Percentiles rank a stretch among this genome's conserved stretches.
Conservation (phyloP, 1,140 invertebrate species). For the Stegodyphus mimosarum region DNA sequence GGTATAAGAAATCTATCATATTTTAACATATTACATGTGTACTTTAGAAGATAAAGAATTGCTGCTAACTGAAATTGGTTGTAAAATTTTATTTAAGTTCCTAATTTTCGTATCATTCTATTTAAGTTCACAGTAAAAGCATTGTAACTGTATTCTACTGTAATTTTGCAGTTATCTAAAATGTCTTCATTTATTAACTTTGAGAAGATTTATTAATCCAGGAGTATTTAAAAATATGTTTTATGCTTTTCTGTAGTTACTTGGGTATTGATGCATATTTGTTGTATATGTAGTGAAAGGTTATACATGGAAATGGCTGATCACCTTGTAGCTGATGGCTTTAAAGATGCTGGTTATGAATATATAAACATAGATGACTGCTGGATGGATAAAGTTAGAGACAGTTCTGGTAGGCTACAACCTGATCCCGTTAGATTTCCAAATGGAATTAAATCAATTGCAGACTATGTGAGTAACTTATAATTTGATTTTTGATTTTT, state of each 20-base stretch:
- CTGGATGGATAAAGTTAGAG: slow-evolving; percentile 87
- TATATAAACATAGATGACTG: slow-evolving; percentile 97
- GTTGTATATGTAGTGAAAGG: slow-evolving; percentile 78
- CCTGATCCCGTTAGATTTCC: slow-evolving; percentile 90
- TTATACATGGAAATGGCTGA: slow-evolving; percentile 94
- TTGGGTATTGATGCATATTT: too few relatives aligned
- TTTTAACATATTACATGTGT: too few relatives aligned
- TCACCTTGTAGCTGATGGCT: slow-evolving; percentile 87
- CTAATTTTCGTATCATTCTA: background rate
- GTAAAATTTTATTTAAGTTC: too few relatives aligned
- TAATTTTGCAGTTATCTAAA: too few relatives aligned
- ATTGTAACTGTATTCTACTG: too few relatives aligned
- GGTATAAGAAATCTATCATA: too few relatives aligned
- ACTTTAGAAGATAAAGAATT: too few relatives aligned
- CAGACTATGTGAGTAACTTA: slow-evolving; percentile 85
- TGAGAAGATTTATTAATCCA: background rate
- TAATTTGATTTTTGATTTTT: background rate
- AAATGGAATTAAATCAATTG: slow-evolving; percentile 87
- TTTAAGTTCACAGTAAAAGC: too few relatives aligned
- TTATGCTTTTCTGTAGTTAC: background rate
- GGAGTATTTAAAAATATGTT: background rate
- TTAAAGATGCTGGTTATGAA: slow-evolving; percentile 88
- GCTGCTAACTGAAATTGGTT: too few relatives aligned
- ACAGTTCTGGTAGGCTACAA: slow-evolving; percentile 80
- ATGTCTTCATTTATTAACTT: background rate